Evolutionary conservation across 37 sponge, comb jelly and placozoan genomes (phyloP).

Genomic region (Axinella damicornis): DNA sequence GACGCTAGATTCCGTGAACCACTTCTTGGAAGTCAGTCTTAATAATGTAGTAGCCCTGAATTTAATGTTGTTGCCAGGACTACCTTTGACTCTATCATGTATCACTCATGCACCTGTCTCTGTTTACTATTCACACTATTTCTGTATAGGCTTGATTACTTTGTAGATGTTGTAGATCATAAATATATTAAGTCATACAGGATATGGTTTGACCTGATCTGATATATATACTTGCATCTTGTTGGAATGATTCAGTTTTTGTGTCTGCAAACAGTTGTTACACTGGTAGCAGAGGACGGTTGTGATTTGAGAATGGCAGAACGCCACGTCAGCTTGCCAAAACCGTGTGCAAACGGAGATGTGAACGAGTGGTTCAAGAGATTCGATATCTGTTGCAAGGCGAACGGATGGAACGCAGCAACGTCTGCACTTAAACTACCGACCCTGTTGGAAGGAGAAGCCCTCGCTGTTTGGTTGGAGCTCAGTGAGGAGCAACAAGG

Average conservation of each 20-base stretch:
- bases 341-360: constrained; percentile 39
- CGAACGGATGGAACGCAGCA: constrained; percentile 43
- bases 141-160: too few species aligned
- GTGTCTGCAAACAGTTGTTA: not conserved
- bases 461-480: constrained; percentile 60
- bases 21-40: too few species aligned
- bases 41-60: too few species aligned
- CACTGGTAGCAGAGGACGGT: constrained; percentile 76
- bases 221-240: too few species aligned
- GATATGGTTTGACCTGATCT: too few species aligned
- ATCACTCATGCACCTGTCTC: too few species aligned
- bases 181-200: too few species aligned
- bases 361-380: constrained; percentile 34
- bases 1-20: too few species aligned
- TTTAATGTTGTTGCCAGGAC: too few species aligned
- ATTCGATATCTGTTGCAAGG: constrained; percentile 43
- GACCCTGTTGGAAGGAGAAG: constrained; percentile 56
- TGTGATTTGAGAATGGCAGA: not conserved
- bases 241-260: not conserved
- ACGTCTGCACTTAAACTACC: constrained; percentile 37
- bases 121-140: too few species aligned
- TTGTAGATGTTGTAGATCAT: too few species aligned
- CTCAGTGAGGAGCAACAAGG: constrained; percentile 21
- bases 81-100: too few species aligned
- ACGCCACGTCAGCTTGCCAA: constrained; percentile 33